phyloP scores from a whole-genome alignment of 2,113 vertebrate genomes.

The Planiliza haematocheilus region DNA sequence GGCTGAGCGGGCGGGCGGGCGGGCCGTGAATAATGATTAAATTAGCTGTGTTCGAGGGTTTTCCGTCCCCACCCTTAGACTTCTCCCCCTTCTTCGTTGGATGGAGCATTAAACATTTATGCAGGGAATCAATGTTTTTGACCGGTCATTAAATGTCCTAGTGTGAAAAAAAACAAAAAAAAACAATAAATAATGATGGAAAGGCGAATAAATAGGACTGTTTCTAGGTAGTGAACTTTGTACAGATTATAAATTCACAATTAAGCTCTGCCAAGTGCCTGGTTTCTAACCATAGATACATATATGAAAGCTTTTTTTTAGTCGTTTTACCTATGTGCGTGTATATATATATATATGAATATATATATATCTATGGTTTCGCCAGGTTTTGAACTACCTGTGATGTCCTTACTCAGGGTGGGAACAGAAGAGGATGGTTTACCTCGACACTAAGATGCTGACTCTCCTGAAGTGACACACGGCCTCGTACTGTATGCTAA shows the following conservation, averaged over 20 bases:
- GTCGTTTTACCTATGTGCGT: conserved; percentile 36
- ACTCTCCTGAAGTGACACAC: conserved; percentile 66
- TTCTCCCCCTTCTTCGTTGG: background rate
- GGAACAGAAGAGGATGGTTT: conserved; percentile 60
- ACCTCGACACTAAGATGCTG: conserved; percentile 66
- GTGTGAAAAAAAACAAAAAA: conserved; percentile 48
- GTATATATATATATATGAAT: conserved; percentile 71
- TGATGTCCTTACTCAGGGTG: conserved; percentile 74
- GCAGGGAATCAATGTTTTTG: conserved; percentile 53
- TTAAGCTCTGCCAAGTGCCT: conserved; percentile 80
- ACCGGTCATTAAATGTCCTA: conserved; percentile 59
- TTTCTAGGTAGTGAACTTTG: conserved; percentile 67
- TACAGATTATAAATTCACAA: conserved; percentile 61
- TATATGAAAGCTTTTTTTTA: conserved; percentile 69
- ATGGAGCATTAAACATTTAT: conserved; percentile 56
- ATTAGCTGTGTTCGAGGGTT: background rate
- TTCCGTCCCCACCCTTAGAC: conserved; percentile 24
- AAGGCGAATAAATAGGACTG: conserved; percentile 55
- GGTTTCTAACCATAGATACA: conserved; percentile 82
- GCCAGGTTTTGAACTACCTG: conserved; percentile 78
- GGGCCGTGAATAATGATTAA: background rate
- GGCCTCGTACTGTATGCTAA: conserved; percentile 49
- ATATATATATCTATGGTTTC: conserved; percentile 81
- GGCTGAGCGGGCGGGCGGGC: background rate
- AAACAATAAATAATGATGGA: conserved; percentile 17